These are phyloP conservation scores for Pachyrhynchus sulphureomaculatus DNA, from an alignment of 1,140 invertebrate genomes.

Conservation along the genomic window DNA sequence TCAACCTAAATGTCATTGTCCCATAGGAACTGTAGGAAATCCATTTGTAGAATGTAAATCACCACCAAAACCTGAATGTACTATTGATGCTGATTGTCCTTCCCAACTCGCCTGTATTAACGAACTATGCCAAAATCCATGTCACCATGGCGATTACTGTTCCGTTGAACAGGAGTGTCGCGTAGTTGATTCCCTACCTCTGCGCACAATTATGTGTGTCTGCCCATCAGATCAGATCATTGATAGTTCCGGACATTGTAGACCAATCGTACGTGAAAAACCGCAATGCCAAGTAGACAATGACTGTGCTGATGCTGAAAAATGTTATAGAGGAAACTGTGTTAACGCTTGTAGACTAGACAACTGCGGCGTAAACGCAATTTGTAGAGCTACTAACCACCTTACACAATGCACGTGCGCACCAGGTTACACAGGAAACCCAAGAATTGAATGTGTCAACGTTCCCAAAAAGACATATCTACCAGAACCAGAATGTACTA, in stretches of 20 bases:
- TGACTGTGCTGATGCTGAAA: conserved; percentile 71
- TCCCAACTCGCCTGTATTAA: conserved; percentile 75
- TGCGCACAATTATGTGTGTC: conserved; percentile 78
- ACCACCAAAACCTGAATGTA: conserved; percentile 60
- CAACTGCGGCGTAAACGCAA: conserved; percentile 80
- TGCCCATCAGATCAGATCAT: conserved; percentile 74
- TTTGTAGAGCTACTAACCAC: conserved; percentile 75
- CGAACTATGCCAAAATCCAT: conserved; percentile 73
- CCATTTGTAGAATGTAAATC: conserved; percentile 71
- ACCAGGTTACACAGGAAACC: conserved; percentile 76
- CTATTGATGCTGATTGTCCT: conserved; percentile 73
- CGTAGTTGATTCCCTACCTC: conserved; percentile 74
- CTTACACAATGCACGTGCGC: conserved; percentile 77
- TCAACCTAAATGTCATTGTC: conserved; percentile 76
- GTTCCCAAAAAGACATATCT: conserved; percentile 54
- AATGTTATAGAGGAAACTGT: conserved; percentile 74
- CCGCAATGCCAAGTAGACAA: conserved; percentile 68
- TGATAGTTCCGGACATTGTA: conserved; percentile 64
- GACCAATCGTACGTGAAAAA: conserved; percentile 55
- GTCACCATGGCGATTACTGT: conserved; percentile 68
- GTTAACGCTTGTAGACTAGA: conserved; percentile 75
- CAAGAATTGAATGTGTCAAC: conserved; percentile 75
- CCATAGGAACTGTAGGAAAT: conserved; percentile 72
- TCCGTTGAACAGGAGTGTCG: conserved; percentile 72
- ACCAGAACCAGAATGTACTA: conserved; percentile 67